phyloP scores from a whole-genome alignment of 2,113 vertebrate species.

The Phrynosoma platyrhinos region DNA sequence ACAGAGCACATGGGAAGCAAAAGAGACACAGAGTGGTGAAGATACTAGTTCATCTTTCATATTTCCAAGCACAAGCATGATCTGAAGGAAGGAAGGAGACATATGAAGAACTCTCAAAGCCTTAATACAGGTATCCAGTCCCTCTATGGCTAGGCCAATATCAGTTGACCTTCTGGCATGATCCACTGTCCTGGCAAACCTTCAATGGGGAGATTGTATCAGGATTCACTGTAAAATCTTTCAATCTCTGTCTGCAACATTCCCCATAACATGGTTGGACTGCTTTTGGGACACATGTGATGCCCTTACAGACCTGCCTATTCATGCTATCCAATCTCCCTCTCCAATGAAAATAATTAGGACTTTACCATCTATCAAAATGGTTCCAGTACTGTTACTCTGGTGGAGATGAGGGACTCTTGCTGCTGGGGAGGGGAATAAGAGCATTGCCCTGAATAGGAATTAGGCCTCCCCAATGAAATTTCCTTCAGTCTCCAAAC shows the following conservation, averaged over 20 bases:
- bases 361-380: not conserved
- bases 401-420: not conserved
- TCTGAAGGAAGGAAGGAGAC: not conserved
- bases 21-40: slow-evolving; percentile 41
- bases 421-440: no score
- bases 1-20: not conserved
- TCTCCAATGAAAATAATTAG: no score
- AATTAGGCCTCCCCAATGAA: no score
- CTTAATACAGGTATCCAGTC: not conserved
- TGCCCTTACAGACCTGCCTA: not conserved
- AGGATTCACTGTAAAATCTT: no score
- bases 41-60: not conserved
- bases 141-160: not conserved
- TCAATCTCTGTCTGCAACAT: not conserved
- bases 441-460: no score
- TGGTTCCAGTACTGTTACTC: not conserved
- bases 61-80: not conserved
- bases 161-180: not conserved
- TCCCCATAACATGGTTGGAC: not conserved
- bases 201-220: not conserved
- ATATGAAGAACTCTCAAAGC: no score
- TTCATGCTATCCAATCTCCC: not conserved
- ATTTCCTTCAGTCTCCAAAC: no score
- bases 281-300: not conserved
- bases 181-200: not conserved